Evolutionary conservation across 2,113 vertebrate genomes (phyloP).

Genomic region (Psittacula cyanocephala): DNA sequence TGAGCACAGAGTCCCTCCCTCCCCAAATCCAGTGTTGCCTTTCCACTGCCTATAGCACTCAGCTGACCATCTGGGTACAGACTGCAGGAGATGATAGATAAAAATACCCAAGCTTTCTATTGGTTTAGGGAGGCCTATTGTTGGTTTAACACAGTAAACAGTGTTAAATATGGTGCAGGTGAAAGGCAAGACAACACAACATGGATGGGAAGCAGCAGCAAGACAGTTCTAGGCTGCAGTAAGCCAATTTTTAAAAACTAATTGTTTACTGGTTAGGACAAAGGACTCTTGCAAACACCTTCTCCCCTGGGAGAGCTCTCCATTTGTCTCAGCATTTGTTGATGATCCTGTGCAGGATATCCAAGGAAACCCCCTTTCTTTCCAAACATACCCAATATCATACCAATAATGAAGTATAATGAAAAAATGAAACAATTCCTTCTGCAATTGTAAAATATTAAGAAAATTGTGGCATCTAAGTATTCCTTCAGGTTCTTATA

Average conservation of each 20-base stretch:
- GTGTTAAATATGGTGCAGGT: neutral
- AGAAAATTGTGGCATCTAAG: neutral
- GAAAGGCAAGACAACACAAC: neutral
- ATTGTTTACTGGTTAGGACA: neutral
- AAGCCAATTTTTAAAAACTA: neutral
- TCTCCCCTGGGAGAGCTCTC: neutral
- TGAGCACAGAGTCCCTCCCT: neutral
- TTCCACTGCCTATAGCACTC: neutral
- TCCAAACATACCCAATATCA: neutral
- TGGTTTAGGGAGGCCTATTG: neutral
- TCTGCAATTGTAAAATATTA: neutral
- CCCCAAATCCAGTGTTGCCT: neutral
- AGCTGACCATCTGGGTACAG: neutral
- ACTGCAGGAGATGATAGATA: neutral
- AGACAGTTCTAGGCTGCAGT: neutral
- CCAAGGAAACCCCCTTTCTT: neutral
- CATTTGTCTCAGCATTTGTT: neutral
- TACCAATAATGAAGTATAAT: neutral
- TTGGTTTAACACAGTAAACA: neutral
- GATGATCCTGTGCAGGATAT: neutral
- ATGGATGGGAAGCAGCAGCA: neutral
- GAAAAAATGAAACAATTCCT: neutral
- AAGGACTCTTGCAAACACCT: neutral
- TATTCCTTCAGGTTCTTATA: neutral
- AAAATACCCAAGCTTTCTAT: neutral